phyloP scores from a whole-genome alignment of 92 coral and sea anemone species.

The Zoanthus sansibaricus region DNA sequence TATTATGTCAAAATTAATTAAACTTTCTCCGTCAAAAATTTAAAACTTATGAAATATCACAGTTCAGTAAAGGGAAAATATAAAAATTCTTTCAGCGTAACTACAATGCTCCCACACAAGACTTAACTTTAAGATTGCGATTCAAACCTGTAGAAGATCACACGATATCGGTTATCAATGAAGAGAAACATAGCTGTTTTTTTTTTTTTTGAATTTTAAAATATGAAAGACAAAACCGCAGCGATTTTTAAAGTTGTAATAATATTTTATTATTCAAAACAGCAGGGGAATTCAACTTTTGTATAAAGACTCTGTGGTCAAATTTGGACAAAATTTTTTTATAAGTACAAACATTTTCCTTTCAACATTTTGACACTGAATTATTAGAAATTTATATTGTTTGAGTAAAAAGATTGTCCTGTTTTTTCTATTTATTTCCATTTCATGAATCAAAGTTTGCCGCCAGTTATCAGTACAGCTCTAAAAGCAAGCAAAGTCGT shows the following conservation, averaged over 20 bases:
- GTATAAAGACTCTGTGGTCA: slow-evolving; percentile 1
- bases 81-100: not conserved
- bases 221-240: not conserved
- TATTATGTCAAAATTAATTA: slow-evolving; percentile 44
- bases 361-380: slow-evolving; percentile 26
- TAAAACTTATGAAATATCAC: slow-evolving; percentile 15
- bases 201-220: not conserved
- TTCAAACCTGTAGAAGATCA: slow-evolving; percentile 23
- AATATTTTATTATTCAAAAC: not conserved
- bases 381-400: slow-evolving; percentile 31
- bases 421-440: slow-evolving; percentile 8
- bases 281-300: slow-evolving; percentile 29
- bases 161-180: slow-evolving; percentile 25
- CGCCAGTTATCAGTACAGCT: slow-evolving; percentile 14
- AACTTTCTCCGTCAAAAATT: slow-evolving; percentile 21
- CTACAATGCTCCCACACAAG: not conserved
- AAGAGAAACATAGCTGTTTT: not conserved
- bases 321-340: not conserved
- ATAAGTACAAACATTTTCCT: slow-evolving; percentile 20
- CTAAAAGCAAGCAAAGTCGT: not conserved
- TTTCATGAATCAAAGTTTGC: slow-evolving; percentile 42
- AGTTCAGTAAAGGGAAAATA: not conserved
- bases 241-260: not conserved
- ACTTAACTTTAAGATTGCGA: slow-evolving; percentile 19
- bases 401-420: not conserved